phyloP scores from a whole-genome alignment of 2,888 invertebrate genomes.

The Rosalia funebris region DNA sequence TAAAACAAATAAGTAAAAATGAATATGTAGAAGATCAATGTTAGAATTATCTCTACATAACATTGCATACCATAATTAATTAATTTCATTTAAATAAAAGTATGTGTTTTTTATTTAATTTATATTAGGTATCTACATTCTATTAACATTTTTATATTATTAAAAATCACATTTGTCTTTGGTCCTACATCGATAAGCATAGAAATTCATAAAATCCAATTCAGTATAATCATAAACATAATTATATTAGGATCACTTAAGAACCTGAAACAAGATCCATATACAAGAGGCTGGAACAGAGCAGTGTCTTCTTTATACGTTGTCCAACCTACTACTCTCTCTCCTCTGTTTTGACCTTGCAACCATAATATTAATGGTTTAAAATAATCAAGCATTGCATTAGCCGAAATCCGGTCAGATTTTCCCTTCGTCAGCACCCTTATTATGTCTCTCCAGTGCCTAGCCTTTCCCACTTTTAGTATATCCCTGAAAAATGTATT shows the following conservation, averaged over 20 bases:
- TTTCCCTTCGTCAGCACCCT: constrained; percentile 75
- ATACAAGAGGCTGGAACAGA: constrained; percentile 63
- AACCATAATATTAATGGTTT: constrained; percentile 83
- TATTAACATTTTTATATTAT: too few species aligned
- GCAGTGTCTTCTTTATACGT: constrained; percentile 74
- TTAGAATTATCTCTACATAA: too few species aligned
- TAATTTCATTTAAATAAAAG: too few species aligned
- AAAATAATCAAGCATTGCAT: constrained; percentile 84
- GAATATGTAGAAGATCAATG: too few species aligned
- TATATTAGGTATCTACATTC: too few species aligned
- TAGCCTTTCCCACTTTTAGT: constrained; percentile 75
- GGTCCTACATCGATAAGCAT: too few species aligned
- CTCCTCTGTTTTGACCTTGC: constrained; percentile 77
- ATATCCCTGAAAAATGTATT: constrained; percentile 71
- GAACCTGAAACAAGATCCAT: constrained; percentile 29
- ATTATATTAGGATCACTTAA: constrained; percentile 29
- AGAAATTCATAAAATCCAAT: constrained; percentile 2
- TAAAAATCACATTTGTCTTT: background rate
- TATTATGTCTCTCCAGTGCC: constrained; percentile 78
- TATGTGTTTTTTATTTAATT: too few species aligned
- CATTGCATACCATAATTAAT: too few species aligned
- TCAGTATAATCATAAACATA: constrained; percentile 35
- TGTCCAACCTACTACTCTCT: constrained; percentile 80
- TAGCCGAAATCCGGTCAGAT: constrained; percentile 78
- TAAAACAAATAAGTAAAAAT: too few species aligned